Base-by-base conservation (phyloP, 2,888 invertebrate genomes). In the Oxyscelio sp. region DNA sequence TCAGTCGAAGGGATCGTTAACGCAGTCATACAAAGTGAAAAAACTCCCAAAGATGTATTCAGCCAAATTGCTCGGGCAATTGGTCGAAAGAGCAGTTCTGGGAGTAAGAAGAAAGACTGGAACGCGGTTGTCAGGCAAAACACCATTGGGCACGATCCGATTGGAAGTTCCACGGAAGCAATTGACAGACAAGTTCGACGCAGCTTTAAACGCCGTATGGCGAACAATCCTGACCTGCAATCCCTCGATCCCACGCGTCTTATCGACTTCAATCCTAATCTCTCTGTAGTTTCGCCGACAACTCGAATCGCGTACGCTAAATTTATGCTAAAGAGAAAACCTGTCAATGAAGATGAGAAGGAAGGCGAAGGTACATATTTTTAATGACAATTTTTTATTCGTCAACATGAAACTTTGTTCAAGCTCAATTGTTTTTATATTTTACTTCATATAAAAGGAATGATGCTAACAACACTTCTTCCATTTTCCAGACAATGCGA, bases 251-350 rank as follows among this genome's bases (percentile, higher is more conserved):
- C 97, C 1, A 96, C 96, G 77, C 96, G 96, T 90, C 94, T 98
- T 82, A 94, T 97, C 83, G 97, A 97, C 93, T 98, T 96, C 94
- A 98, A 98, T 95, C 98, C 98, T 0, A 97, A 96, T 87, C 94
- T 98, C 34, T 96, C 96, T 1, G 96, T 96, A 0, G 96, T 97
- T 1, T 96, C 97, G 0, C 97, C 97, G 0, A 96, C 96, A 0
- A 97, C 98, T 0, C 95, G 98, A 88, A 96, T 98, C 15, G 98
- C 98, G 0, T 98, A 98, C 89, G 97, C 97, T 66, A 98, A 98
- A 94, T 98, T 98, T 92, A 98, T 98, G 96, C 96, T 96, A 83
- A 96, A 95, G 91, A 96, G 97, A 78, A 77, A 50, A 27, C 17
- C 40, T n/a, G 24, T 9, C 5, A 50, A 61, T 17, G 71, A 83